Base-by-base conservation (phyloP, 2,797 vertebrate species). In the Otolemur crassicaudatus region DNA sequence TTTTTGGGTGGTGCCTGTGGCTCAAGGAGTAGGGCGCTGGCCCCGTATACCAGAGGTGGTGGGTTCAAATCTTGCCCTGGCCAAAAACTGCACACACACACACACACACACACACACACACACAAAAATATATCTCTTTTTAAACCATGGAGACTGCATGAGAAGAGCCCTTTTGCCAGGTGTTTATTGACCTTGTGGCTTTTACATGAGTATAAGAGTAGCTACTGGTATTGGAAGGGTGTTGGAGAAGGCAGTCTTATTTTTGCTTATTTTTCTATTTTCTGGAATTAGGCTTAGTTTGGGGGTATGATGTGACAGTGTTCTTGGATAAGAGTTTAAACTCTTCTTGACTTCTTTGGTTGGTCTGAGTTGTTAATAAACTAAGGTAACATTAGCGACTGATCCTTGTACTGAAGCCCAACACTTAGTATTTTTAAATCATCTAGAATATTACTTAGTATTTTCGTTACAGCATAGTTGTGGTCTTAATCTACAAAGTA, bases 161-260 rank as follows among this genome's bases (percentile, higher is more conserved):
- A 23, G 37, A 20, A 72, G 27, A 61, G 31, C 43, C 79, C 40
- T 46, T 89, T 94, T 58, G n/a, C 67, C 77, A 75, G 31, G 1
- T 69, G 58, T 53, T 88, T 94, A 79, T 93, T 82, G 70, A 69
- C 75, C 61, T 79, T 89, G 11, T 80, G 80, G 67, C 40, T 89
- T 94, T 94, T 75, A 10, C 37, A n/a, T 75, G 60, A 46, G 6
- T 27, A 17, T 58, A 29, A 17, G 12, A 34, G 14, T 70, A n/a
- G 16, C 27, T 60, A 3, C 43, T 94, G 4, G 81, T 86, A 87
- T 65, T 34, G 65, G 53, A 85, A 92, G 12, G 27, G 53, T 23
- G 49, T 87, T 79, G 88, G 43, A 91, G 82, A 84, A 70, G 46
- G 1, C 4, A 43, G 12, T 58, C 60, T 72, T 75, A 31, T 94